Conservation (phyloP, 1,140 invertebrate species). For the Bombus consobrinus region DNA sequence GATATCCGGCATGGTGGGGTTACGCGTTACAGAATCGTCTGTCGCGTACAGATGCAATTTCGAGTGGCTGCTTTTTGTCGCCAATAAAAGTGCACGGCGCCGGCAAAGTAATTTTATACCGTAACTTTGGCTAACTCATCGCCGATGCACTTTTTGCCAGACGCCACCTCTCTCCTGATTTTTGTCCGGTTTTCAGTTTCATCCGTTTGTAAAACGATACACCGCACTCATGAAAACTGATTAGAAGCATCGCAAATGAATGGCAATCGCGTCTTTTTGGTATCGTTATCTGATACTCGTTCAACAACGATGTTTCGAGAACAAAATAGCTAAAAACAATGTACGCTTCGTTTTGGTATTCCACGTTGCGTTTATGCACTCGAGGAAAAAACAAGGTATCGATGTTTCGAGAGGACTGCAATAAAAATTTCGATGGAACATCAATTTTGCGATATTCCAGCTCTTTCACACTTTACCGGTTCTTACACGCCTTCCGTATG, state of each 20-base stretch:
- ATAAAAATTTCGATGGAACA: not conserved
- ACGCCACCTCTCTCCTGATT: not conserved
- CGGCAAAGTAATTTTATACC: conserved; percentile 18
- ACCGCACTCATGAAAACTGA: not conserved
- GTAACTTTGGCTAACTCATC: not conserved
- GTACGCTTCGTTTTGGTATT: not conserved
- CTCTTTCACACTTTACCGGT: no score
- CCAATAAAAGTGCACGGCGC: not conserved
- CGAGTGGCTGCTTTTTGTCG: not conserved
- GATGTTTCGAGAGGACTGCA: not conserved
- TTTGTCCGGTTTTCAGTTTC: not conserved
- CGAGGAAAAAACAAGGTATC: no score
- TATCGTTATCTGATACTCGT: not conserved
- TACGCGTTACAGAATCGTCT: not conserved
- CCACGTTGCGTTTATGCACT: not conserved
- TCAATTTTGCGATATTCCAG: not conserved
- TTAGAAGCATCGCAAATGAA: not conserved
- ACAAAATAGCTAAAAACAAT: not conserved
- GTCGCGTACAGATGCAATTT: conserved; percentile 41
- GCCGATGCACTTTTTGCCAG: not conserved
- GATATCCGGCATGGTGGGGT: conserved; percentile 1
- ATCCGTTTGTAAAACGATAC: not conserved
- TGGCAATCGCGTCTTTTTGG: not conserved
- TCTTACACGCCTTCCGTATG: no score
- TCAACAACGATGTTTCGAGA: no score